Conservation (phyloP, 2,888 invertebrate genomes). For the Allophyes oxyacanthae region DNA sequence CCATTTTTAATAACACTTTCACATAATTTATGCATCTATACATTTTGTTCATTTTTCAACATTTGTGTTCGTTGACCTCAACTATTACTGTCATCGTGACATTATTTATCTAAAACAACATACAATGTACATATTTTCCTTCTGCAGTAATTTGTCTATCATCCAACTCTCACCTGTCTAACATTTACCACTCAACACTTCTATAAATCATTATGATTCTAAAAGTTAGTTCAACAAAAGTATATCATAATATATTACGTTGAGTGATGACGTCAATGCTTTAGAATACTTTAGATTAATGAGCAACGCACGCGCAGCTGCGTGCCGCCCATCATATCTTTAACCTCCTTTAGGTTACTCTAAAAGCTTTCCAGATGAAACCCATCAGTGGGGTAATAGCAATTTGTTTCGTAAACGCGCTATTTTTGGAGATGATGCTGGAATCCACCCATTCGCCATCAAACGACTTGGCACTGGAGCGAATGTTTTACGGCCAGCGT, state of each 20-base stretch:
- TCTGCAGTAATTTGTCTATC: neutral
- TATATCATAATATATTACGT: slow-evolving; percentile 20
- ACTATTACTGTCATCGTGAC: neutral
- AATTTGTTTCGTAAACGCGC: slow-evolving; percentile 75
- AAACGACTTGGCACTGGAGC: slow-evolving; percentile 88
- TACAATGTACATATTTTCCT: no score
- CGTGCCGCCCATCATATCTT: slow-evolving; percentile 37
- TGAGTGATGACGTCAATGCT: slow-evolving; percentile 53
- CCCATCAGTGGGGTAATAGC: slow-evolving; percentile 64
- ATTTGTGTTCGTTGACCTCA: neutral
- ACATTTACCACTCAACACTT: slow-evolving; percentile 10
- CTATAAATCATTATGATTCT: slow-evolving; percentile 1
- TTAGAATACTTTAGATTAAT: slow-evolving; percentile 48
- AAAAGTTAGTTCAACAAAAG: slow-evolving; percentile 24
- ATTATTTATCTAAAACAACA: neutral
- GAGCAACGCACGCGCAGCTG: slow-evolving; percentile 56
- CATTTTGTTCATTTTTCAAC: neutral
- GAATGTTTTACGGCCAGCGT: slow-evolving; percentile 81
- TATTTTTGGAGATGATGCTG: slow-evolving; percentile 87
- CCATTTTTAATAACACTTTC: neutral
- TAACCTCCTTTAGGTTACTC: slow-evolving; percentile 54
- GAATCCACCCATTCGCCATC: slow-evolving; percentile 75
- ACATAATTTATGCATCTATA: neutral
- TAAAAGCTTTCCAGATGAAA: slow-evolving; percentile 70
- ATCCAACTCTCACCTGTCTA: neutral